These are phyloP conservation scores for Mimas tiliae DNA, from an alignment of 2,888 invertebrate genomes.

Conservation along the genomic window DNA sequence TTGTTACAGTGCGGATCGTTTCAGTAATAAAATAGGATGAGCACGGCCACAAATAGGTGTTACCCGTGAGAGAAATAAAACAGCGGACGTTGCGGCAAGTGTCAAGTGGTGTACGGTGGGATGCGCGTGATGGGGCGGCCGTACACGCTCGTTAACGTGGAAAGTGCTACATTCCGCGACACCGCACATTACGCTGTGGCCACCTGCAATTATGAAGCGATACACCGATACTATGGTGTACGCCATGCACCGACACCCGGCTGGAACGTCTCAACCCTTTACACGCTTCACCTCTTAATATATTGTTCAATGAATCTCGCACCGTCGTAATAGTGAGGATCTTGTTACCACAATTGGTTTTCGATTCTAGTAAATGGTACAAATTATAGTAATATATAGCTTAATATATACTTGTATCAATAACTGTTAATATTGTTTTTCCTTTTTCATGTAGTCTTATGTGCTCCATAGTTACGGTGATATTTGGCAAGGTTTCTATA, in stretches of 20 bases:
- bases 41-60: constrained; percentile 74
- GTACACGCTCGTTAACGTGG: constrained; percentile 70
- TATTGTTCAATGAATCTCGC: constrained; percentile 42
- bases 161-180: constrained; percentile 70
- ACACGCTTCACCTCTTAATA: constrained; percentile 31
- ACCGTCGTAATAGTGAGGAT: constrained; percentile 16
- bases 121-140: constrained; percentile 57
- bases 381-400: constrained; percentile 23
- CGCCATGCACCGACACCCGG: neutral
- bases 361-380: constrained; percentile 22
- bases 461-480: neutral
- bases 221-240: constrained; percentile 30
- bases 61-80: constrained; percentile 61
- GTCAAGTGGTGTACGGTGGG: constrained; percentile 42
- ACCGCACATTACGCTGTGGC: constrained; percentile 73
- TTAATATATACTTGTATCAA: neutral
- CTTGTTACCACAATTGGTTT: constrained; percentile 18
- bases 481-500: constrained; percentile 1
- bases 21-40: constrained; percentile 65
- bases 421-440: neutral
- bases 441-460: neutral
- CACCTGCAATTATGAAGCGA: constrained; percentile 62
- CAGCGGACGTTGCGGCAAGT: constrained; percentile 68
- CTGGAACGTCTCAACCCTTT: constrained; percentile 16
- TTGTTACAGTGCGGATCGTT: constrained; percentile 55